Evolutionary conservation across 2,113 vertebrate species (phyloP).

Genomic region (Myanophis thanlyinensis): DNA sequence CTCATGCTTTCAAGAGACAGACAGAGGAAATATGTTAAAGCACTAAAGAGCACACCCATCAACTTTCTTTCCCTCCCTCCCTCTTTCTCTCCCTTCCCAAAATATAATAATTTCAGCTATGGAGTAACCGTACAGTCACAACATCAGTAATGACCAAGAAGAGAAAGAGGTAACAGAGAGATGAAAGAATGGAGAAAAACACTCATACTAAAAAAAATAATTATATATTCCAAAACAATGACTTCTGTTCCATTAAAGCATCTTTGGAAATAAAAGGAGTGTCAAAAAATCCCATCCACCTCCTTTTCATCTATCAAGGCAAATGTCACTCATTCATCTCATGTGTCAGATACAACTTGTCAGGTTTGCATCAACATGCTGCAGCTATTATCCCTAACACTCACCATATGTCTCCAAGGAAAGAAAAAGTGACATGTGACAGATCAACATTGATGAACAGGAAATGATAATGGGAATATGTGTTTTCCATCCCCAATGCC

Average conservation of each 20-base stretch:
- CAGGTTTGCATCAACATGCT: conserved; percentile 36
- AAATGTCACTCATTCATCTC: conserved; percentile 36
- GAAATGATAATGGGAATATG: conserved; percentile 36
- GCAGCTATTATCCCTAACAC: conserved; percentile 47
- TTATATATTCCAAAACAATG: neutral
- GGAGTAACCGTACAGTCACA: neutral
- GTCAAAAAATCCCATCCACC: neutral
- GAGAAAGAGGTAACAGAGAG: neutral
- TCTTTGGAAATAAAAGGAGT: neutral
- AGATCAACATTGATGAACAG: conserved; percentile 32
- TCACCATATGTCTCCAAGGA: conserved; percentile 38
- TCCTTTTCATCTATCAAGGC: conserved; percentile 37
- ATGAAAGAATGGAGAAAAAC: neutral
- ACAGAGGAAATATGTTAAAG: neutral
- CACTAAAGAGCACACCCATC: neutral
- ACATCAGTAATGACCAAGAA: neutral
- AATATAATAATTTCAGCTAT: neutral
- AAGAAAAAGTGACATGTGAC: conserved; percentile 40
- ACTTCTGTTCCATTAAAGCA: neutral
- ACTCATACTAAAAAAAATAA: neutral
- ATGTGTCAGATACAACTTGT: conserved; percentile 32
- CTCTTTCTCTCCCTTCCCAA: neutral
- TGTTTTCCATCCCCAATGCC: conserved; percentile 5
- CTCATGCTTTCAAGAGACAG: neutral
- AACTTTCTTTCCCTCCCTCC: neutral